A percentile compares a stretch with the other conserved stretches of the same genome.
Conservation (phyloP, 2,888 invertebrate species). For the Agrochola circellaris region DNA sequence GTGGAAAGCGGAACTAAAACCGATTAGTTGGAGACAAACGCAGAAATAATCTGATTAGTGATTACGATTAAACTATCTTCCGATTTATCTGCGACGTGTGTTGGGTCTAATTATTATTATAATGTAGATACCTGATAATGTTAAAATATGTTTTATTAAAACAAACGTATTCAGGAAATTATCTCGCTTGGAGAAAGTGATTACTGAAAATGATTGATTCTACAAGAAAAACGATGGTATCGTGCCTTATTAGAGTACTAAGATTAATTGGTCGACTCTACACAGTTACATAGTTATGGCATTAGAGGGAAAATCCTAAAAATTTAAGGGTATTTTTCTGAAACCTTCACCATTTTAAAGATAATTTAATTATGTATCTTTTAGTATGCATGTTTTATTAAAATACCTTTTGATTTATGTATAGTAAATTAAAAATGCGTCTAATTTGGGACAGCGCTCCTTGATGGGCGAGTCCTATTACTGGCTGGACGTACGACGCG, state of each 20-base stretch:
- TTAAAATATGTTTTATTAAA: conserved; percentile 16
- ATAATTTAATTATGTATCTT: too few species aligned
- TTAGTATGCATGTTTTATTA: too few species aligned
- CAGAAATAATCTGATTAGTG: conserved; percentile 41
- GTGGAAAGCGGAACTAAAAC: conserved; percentile 19
- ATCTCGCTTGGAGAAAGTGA: background rate
- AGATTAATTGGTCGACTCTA: background rate
- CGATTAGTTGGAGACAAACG: conserved; percentile 11
- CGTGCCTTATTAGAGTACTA: too few species aligned
- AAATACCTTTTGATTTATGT: too few species aligned
- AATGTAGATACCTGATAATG: conserved; percentile 14
- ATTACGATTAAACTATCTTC: conserved; percentile 40
- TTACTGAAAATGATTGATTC: background rate
- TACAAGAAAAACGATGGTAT: background rate
- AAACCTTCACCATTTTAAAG: too few species aligned
- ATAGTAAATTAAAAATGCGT: too few species aligned
- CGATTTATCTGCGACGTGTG: conserved; percentile 47
- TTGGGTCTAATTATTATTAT: conserved; percentile 18
- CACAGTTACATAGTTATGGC: too few species aligned
- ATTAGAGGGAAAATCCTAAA: too few species aligned
- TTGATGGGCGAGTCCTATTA: too few species aligned
- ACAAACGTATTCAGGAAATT: background rate
- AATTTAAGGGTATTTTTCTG: too few species aligned
- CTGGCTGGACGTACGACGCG: too few species aligned
- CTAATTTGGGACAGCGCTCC: too few species aligned